These are phyloP conservation scores for Mus spretus DNA, from an alignment of 2,797 vertebrate species.

Conservation along the genomic window DNA sequence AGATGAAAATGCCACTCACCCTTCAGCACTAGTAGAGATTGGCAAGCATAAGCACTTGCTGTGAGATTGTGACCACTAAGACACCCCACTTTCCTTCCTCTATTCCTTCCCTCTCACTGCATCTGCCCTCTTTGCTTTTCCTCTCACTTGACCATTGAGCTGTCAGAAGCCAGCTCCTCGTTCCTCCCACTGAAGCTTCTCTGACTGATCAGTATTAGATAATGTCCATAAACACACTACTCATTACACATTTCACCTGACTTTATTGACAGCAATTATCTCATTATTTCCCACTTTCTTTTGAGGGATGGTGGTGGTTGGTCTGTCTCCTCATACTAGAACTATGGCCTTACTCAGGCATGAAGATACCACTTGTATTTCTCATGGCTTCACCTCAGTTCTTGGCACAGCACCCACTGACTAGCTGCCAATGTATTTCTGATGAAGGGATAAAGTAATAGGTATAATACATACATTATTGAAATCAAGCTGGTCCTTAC, in stretches of 20 bases:
- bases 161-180: background rate
- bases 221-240: conserved; percentile 1
- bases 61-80: background rate
- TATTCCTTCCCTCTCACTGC: background rate
- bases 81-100: background rate
- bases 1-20: background rate
- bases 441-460: conserved; percentile 10
- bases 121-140: background rate
- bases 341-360: background rate
- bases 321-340: background rate
- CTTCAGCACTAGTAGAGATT: background rate
- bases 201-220: conserved; percentile 13
- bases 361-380: background rate
- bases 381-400: background rate
- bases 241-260: background rate
- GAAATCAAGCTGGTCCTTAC: background rate
- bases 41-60: background rate
- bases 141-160: background rate
- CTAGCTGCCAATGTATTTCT: background rate
- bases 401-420: background rate
- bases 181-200: background rate
- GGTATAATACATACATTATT: background rate
- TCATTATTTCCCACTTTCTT: conserved; percentile 8
- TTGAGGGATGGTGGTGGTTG: background rate
- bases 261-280: background rate